Base-by-base conservation (phyloP, 2,797 vertebrate species). In the Sebastes kiyomatsui region DNA sequence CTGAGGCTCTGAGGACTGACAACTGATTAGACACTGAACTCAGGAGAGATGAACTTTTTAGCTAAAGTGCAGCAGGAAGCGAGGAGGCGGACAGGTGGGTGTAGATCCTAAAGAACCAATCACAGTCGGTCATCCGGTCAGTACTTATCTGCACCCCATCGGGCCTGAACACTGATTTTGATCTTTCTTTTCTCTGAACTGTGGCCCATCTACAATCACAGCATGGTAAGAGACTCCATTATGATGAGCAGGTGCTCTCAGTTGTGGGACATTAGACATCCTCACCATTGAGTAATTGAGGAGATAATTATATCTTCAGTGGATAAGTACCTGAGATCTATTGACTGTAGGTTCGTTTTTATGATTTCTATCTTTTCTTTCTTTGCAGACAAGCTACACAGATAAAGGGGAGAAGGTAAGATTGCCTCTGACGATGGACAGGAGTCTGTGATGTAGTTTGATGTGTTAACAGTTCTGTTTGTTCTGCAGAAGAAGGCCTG, bases 401-500 rank as follows among this genome's bases (percentile, higher is more conserved):
- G 96, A 96, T 80, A 97, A 96, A 94, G 96, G 96, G 13, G 95
- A 96, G 90, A 97, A 96, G 95, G 96, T 96, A 92, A 93, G 85
- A 69, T 60, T 6, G n/a, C 30, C 35, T 61, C 16, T 65, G 14
- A 6, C 30, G 20, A 66, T 52, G 20, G 22, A 67, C 32, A 49
- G 33, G 4, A 52, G 33, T 71, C 5, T 61, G 6, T 54, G 18
- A n/a, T 72, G 27, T 59, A 25, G 30, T 72, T 64, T 74, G 7
- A 68, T 58, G 12, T 65, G 30, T 77, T 38, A 22, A 64, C 27
- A 61, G n/a, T 2, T 16, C 32, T 69, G 9, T 42, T 13, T 18
- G n/a, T 10, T 55, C 22, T 76, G 32, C 8, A 54, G 23, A 66
- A 54, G 2, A 58, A 54, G 22, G 10, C 5, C 28, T 35, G 18